phyloP scores from a whole-genome alignment of 1,140 invertebrate species.

The Drosophila mojavensis region DNA sequence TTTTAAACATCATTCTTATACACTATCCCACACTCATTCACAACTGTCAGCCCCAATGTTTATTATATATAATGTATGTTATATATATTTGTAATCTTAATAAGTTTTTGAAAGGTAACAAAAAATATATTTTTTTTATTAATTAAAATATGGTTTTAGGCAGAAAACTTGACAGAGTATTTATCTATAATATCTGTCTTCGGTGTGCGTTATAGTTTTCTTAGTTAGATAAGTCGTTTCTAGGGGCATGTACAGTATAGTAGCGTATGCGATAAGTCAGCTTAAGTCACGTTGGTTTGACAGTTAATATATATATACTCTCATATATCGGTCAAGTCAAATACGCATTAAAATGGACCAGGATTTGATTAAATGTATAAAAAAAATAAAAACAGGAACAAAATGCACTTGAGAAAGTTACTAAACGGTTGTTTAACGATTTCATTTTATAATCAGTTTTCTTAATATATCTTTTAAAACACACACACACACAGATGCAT shows the following conservation, averaged over 20 bases:
- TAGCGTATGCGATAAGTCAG: constrained; percentile 38
- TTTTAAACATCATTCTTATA: constrained; percentile 10
- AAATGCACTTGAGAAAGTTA: constrained; percentile 59
- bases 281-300: constrained; percentile 35
- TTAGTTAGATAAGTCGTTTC: constrained; percentile 53
- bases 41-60: constrained; percentile 11
- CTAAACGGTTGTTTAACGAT: constrained; percentile 69
- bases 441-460: constrained; percentile 9
- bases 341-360: constrained; percentile 52
- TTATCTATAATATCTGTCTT: constrained; percentile 20
- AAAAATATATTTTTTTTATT: too few relatives aligned
- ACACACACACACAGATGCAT: constrained; percentile 12
- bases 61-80: constrained; percentile 4
- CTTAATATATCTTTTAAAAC: constrained; percentile 15
- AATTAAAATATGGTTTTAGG: too few relatives aligned
- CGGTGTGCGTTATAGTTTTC: constrained; percentile 56
- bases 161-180: background rate
- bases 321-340: constrained; percentile 19
- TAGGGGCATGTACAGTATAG: constrained; percentile 39
- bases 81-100: constrained; percentile 3
- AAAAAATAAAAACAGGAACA: constrained; percentile 4
- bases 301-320: constrained; percentile 39
- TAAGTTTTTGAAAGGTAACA: too few relatives aligned
- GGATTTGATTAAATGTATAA: constrained; percentile 75
- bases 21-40: background rate